Conservation (phyloP, 2,113 vertebrate species). For the Acrocephalus kingi region DNA sequence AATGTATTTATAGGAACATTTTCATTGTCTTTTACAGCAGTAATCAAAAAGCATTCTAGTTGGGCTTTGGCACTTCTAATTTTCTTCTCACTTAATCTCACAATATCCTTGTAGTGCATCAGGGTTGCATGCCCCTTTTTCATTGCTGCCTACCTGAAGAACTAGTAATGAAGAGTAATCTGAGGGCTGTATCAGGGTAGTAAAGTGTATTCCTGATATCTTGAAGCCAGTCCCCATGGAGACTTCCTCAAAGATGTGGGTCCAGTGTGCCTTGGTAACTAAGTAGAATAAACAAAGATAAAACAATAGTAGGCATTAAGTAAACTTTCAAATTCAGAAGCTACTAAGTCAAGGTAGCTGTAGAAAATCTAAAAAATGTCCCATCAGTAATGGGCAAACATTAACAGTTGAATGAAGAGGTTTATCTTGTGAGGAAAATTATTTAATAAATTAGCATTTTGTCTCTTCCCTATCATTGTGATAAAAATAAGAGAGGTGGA, state of each 20-base stretch:
- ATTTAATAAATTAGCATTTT: not conserved
- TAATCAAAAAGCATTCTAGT: not conserved
- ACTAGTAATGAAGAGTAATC: not conserved
- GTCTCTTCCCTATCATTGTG: not conserved
- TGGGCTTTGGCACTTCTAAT: not conserved
- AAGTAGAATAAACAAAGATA: not conserved
- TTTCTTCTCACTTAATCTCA: not conserved
- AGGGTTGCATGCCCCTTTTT: not conserved
- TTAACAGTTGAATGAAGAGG: not conserved
- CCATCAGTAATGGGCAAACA: not conserved
- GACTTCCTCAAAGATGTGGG: not conserved
- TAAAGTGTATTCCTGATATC: not conserved
- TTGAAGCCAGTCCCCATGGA: not conserved
- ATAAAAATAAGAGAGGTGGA: not conserved
- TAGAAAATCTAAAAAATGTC: not conserved
- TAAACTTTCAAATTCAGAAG: not conserved
- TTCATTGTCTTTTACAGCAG: not conserved
- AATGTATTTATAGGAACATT: not conserved
- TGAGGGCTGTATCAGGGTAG: not conserved
- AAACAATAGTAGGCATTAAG: not conserved
- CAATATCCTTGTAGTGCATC: not conserved
- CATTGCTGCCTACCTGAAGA: not conserved
- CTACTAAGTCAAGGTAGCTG: not conserved
- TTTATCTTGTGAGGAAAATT: not conserved
- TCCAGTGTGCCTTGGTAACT: not conserved